A percentile compares a stretch with the other conserved stretches of the same genome.
phyloP scores from a whole-genome alignment of 2,113 vertebrate genomes.

The Ammodytes marinus region DNA sequence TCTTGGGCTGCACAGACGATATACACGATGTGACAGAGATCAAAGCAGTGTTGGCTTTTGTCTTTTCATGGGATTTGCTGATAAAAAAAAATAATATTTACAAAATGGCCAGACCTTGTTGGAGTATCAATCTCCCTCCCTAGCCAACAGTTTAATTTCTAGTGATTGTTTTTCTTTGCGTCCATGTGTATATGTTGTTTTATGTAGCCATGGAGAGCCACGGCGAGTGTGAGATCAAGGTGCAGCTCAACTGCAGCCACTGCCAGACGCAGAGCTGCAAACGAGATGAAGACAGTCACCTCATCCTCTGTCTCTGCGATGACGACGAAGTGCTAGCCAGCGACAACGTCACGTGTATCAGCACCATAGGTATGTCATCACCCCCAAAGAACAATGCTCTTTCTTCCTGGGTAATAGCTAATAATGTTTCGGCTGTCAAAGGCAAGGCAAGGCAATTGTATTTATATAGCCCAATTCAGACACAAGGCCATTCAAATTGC shows the following conservation, averaged over 20 bases:
- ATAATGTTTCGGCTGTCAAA: background rate
- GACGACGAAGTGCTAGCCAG: conserved; percentile 86
- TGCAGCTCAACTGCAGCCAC: conserved; percentile 91
- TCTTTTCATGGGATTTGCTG: background rate
- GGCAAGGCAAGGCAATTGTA: too few relatives aligned
- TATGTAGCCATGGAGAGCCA: conserved; percentile 90
- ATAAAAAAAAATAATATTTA: background rate
- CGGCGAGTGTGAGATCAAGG: conserved; percentile 91
- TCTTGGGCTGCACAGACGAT: background rate
- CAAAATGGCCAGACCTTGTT: background rate
- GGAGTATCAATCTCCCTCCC: background rate
- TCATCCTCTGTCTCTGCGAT: conserved; percentile 88
- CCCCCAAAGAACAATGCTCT: background rate
- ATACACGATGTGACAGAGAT: background rate
- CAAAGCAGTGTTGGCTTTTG: background rate
- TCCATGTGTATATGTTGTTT: conserved; percentile 10
- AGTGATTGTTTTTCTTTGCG: background rate
- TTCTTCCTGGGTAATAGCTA: background rate
- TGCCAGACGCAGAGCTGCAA: conserved; percentile 91
- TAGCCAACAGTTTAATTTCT: background rate
- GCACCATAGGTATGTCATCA: conserved; percentile 65
- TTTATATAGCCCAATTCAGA: too few relatives aligned
- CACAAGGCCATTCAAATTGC: too few relatives aligned
- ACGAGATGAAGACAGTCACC: conserved; percentile 82
- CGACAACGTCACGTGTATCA: conserved; percentile 89